A percentile compares a stretch with the other conserved stretches of the same genome.
Conservation (phyloP, 2,797 vertebrate genomes). For the Mionectes olivaceus region DNA sequence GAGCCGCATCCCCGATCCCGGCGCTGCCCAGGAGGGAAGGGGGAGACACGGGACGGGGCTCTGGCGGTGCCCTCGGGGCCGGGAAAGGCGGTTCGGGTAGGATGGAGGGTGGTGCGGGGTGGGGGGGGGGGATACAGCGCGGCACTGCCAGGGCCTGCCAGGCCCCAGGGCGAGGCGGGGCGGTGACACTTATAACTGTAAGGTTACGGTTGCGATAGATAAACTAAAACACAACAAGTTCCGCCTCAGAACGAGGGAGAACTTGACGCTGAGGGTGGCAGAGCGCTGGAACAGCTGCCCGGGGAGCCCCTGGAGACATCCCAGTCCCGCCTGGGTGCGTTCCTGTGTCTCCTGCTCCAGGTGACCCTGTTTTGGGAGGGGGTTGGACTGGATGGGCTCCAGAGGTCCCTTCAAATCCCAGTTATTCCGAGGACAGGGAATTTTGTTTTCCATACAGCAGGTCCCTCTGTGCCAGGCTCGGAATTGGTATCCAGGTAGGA, state of each 20-base stretch:
- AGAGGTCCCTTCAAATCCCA: neutral
- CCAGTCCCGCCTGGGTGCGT: neutral
- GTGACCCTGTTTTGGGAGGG: neutral
- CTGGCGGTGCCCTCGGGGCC: neutral
- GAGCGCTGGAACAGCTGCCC: neutral
- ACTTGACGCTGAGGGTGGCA: neutral
- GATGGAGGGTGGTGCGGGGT: rapidly evolving
- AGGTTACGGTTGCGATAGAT: no score
- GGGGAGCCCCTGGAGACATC: neutral
- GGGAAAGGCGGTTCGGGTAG: neutral
- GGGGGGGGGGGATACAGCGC: neutral
- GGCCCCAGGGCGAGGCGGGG: neutral
- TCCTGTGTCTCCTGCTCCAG: neutral
- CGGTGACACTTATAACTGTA: rapidly evolving
- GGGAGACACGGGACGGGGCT: rapidly evolving
- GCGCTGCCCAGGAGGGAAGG: neutral
- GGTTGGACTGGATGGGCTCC: neutral
- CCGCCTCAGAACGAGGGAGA: neutral
- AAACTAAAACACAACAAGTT: neutral
- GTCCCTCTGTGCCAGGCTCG: no score
- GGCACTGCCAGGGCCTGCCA: neutral
- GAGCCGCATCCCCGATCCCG: rapidly evolving
- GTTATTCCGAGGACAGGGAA: no score
- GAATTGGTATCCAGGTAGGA: neutral
- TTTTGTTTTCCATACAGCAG: rapidly evolving